Conservation (phyloP, 2,888 invertebrate genomes). For the Helobdella robusta region DNA sequence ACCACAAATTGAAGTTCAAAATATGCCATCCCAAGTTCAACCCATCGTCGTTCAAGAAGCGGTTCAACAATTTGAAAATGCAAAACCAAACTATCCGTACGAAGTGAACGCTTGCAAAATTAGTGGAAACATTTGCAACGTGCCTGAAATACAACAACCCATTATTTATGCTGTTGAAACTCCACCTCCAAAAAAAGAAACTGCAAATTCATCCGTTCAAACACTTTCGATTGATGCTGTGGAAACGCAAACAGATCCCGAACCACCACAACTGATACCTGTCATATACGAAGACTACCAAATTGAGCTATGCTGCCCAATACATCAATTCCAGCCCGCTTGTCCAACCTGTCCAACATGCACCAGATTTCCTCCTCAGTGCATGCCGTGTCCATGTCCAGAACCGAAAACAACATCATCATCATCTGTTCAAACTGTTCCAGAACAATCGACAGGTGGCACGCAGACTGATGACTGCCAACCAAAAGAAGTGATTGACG, state of each 20-base stretch:
- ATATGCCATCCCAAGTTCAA: slow-evolving; percentile 16
- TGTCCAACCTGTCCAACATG: not conserved
- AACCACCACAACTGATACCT: slow-evolving; percentile 6
- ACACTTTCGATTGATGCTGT: not conserved
- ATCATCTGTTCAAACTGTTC: not conserved
- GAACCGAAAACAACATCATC: not conserved
- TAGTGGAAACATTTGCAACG: not conserved
- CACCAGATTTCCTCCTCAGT: no score
- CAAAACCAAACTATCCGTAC: not conserved
- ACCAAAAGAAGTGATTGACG: no score
- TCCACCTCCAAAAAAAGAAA: not conserved
- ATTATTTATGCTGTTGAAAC: not conserved
- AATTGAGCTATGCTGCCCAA: not conserved
- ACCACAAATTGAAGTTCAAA: no score
- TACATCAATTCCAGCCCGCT: not conserved
- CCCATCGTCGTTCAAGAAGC: slow-evolving; percentile 3
- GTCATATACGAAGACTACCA: not conserved
- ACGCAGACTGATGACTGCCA: slow-evolving; percentile 2
- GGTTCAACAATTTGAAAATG: not conserved
- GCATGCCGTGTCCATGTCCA: no score
- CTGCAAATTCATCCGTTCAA: not conserved
- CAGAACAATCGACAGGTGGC: not conserved
- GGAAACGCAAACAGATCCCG: slow-evolving; percentile 9
- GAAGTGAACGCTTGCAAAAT: slow-evolving; percentile 13
- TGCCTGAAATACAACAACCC: no score